phyloP scores from a whole-genome alignment of 2,888 invertebrate species.

The Chaetogeoica ovagalla region DNA sequence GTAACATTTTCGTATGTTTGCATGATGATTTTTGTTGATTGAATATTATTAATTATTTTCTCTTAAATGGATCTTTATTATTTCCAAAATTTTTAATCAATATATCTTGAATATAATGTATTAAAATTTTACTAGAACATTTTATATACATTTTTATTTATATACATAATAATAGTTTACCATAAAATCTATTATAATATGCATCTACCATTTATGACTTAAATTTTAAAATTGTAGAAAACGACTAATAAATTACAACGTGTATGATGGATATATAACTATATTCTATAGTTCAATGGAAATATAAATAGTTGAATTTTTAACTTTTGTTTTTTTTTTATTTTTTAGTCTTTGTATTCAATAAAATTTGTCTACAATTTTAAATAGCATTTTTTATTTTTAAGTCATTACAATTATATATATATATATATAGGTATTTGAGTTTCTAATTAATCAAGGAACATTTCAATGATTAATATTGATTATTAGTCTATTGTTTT shows the following conservation, averaged over 20 bases:
- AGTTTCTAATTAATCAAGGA: background rate
- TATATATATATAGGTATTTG: too few species aligned
- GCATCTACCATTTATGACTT: too few species aligned
- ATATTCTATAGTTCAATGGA: too few species aligned
- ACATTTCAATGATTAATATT: background rate
- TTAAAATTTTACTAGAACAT: conserved; percentile 2
- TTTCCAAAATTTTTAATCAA: conserved; percentile 4
- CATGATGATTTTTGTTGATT: conserved; percentile 39
- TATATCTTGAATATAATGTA: background rate
- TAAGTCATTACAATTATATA: too few species aligned
- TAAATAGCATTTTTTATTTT: too few species aligned
- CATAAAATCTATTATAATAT: conserved; percentile 4
- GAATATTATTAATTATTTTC: conserved; percentile 22
- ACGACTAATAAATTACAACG: background rate
- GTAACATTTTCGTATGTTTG: conserved; percentile 41
- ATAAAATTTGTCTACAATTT: too few species aligned
- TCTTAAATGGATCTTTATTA: background rate
- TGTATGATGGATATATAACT: background rate
- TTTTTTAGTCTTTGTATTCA: too few species aligned
- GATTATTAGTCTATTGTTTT: background rate
- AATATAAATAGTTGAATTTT: background rate
- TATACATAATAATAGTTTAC: background rate
- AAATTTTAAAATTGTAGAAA: background rate
- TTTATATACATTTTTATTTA: background rate
- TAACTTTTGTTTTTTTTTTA: background rate